Percentiles rank a stretch among this genome's conserved stretches.
Evolutionary conservation across 2,888 invertebrate genomes (phyloP).

Genomic region (Marasmarcha lunaedactyla): DNA sequence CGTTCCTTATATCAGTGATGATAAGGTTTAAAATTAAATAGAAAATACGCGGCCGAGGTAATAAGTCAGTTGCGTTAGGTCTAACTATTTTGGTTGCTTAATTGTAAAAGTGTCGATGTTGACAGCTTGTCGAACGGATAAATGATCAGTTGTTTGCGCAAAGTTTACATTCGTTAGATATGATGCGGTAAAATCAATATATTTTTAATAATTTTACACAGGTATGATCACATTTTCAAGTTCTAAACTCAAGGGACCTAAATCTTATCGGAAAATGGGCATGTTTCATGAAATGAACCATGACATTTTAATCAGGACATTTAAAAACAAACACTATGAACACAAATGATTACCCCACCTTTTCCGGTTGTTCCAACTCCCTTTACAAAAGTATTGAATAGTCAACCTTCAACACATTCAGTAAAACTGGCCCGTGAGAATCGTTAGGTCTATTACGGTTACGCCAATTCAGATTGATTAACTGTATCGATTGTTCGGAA

Average conservation of each 20-base stretch:
- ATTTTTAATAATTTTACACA: constrained; percentile 25
- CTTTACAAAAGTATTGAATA: constrained; percentile 48
- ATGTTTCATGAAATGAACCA: neutral
- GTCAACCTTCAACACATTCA: constrained; percentile 43
- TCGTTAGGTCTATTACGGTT: constrained; percentile 18
- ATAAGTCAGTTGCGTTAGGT: constrained; percentile 20
- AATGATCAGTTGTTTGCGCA: constrained; percentile 67
- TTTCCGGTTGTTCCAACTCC: constrained; percentile 41
- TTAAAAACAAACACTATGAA: constrained; percentile 42
- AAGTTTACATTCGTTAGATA: constrained; percentile 51
- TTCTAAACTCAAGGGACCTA: too few species aligned
- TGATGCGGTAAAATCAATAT: constrained; percentile 47
- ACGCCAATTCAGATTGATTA: constrained; percentile 2
- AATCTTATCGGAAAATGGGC: neutral
- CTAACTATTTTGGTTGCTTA: constrained; percentile 57
- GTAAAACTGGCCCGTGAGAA: constrained; percentile 55
- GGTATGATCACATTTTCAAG: neutral
- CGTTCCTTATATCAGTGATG: too few species aligned
- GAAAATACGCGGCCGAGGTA: neutral
- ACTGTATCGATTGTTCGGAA: neutral
- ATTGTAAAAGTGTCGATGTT: constrained; percentile 65
- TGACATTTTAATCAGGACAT: constrained; percentile 20
- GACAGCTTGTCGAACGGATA: constrained; percentile 61
- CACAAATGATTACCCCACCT: constrained; percentile 45
- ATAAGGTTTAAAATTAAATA: too few species aligned